These are phyloP conservation scores for Chromoteleia sp. DNA, from an alignment of 2,888 invertebrate species.

Conservation along the genomic window DNA sequence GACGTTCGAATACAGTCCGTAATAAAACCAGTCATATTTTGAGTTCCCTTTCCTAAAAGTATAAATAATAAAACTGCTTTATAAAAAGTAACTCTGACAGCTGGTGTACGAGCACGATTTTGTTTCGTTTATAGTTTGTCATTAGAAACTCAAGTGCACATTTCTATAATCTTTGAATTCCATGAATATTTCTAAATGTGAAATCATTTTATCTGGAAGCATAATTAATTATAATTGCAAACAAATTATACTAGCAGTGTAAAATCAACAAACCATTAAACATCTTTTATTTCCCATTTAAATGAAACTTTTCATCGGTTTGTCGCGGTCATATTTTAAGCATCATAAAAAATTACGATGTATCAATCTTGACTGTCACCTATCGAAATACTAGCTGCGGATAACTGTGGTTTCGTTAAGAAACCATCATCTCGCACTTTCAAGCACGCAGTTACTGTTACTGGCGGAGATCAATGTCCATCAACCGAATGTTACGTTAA, in stretches of 20 bases:
- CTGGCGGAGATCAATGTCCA: slow-evolving; percentile 46
- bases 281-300: neutral
- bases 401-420: slow-evolving; percentile 54
- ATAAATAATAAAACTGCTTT: no score
- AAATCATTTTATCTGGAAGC: no score
- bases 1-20: neutral
- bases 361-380: slow-evolving; percentile 37
- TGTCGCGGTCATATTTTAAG: slow-evolving; percentile 1
- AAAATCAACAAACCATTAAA: neutral
- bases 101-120: no score
- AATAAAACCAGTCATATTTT: slow-evolving; percentile 5
- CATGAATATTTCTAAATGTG: no score
- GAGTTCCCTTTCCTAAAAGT: neutral
- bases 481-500: slow-evolving; percentile 45
- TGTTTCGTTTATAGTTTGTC: neutral
- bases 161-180: no score
- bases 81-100: no score
- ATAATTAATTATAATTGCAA: no score
- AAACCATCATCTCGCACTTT: slow-evolving; percentile 42
- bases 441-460: slow-evolving; percentile 49
- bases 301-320: neutral
- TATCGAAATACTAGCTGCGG: slow-evolving; percentile 44
- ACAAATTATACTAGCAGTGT: neutral
- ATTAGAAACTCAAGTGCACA: neutral
- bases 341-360: slow-evolving; percentile 22